Evolutionary conservation across 2,888 invertebrate species (phyloP).

Genomic region (Lymantria dispar): DNA sequence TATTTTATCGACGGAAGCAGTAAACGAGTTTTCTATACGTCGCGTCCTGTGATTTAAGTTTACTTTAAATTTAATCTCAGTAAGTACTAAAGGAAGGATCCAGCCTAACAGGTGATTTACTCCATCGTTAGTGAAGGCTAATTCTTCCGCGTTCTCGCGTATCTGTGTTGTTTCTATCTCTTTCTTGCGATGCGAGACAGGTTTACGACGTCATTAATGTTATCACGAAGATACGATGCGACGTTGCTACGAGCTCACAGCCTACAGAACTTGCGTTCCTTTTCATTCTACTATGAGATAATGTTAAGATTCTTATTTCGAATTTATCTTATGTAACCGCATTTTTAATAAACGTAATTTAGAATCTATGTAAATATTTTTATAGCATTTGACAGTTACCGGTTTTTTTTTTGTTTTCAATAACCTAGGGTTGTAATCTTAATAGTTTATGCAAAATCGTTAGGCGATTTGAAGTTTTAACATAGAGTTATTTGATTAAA

Average conservation of each 20-base stretch:
- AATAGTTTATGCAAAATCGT: neutral
- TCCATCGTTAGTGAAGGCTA: slow-evolving; percentile 68
- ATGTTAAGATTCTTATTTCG: slow-evolving; percentile 16
- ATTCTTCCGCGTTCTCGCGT: slow-evolving; percentile 76
- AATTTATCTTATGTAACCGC: slow-evolving; percentile 9
- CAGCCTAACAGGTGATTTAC: slow-evolving; percentile 70
- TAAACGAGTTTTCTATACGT: slow-evolving; percentile 39
- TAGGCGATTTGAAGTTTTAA: neutral
- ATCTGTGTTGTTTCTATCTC: slow-evolving; percentile 57
- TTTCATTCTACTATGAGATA: slow-evolving; percentile 25
- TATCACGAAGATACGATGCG: slow-evolving; percentile 53
- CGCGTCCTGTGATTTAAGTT: slow-evolving; percentile 50
- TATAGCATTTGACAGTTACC: too few relatives aligned
- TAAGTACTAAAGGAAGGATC: slow-evolving; percentile 49
- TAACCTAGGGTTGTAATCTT: slow-evolving; percentile 32
- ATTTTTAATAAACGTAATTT: slow-evolving; percentile 10
- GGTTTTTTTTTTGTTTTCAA: slow-evolving; percentile 11
- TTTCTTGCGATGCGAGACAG: slow-evolving; percentile 50
- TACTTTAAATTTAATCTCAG: slow-evolving; percentile 58
- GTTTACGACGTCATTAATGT: slow-evolving; percentile 77
- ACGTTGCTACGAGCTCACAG: slow-evolving; percentile 46
- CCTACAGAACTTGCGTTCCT: slow-evolving; percentile 38
- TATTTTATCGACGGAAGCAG: slow-evolving; percentile 8
- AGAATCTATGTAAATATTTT: neutral
- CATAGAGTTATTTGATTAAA: neutral